These are phyloP conservation scores for Cordylochernes scorpioides DNA, from an alignment of 2,888 invertebrate species.

Conservation along the genomic window DNA sequence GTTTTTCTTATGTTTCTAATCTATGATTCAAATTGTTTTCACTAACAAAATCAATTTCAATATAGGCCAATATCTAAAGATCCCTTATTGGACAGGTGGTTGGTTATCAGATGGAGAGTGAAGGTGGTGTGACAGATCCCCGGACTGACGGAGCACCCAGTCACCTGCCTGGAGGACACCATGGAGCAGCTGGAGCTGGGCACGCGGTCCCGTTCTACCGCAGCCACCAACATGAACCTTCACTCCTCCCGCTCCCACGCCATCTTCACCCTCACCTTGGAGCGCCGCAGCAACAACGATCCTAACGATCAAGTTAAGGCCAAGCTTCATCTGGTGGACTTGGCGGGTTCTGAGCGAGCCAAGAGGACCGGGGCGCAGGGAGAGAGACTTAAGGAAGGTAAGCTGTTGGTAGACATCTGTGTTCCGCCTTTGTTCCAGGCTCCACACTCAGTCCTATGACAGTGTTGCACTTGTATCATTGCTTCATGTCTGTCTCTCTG, in stretches of 20 bases:
- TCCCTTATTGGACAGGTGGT: too few species aligned
- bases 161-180: slow-evolving; percentile 29
- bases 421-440: too few species aligned
- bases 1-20: too few species aligned
- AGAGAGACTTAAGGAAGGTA: slow-evolving; percentile 52
- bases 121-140: too few species aligned
- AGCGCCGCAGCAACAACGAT: slow-evolving; percentile 29
- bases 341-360: slow-evolving; percentile 68
- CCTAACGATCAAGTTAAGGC: slow-evolving; percentile 34
- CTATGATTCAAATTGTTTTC: too few species aligned
- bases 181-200: slow-evolving; percentile 34
- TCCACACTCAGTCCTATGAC: too few species aligned
- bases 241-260: slow-evolving; percentile 71
- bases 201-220: slow-evolving; percentile 47
- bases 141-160: slow-evolving; percentile 21
- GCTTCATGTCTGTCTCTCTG: too few species aligned
- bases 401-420: too few species aligned
- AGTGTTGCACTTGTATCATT: too few species aligned
- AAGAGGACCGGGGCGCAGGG: slow-evolving; percentile 74
- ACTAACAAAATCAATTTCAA: too few species aligned
- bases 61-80: too few species aligned
- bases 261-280: slow-evolving; percentile 47
- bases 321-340: slow-evolving; percentile 67
- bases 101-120: too few species aligned
- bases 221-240: slow-evolving; percentile 70